Evolutionary conservation across 2,113 vertebrate genomes (phyloP), one percentile per base, ranked within the genome.

Genomic region (Brevimyrus niger): DNA sequence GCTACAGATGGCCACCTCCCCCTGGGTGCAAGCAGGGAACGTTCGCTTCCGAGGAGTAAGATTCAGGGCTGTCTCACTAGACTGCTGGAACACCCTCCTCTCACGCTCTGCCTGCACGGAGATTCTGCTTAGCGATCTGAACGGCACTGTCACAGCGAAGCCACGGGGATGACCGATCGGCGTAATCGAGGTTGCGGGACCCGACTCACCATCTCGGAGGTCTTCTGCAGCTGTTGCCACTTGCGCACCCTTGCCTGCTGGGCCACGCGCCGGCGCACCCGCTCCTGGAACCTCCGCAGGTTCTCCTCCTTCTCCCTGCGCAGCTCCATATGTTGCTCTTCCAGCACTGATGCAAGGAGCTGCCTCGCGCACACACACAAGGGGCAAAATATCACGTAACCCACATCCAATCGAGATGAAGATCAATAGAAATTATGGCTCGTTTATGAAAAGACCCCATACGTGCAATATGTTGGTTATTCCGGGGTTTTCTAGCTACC

Each of bases 231-330:
- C 91, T 97, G 95, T 6, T 93, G 95, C 55, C 93, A 92, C n/a
- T 93, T 95, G 17, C 91, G 92, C 90, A 94, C 85, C 55, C 92
- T 92, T 46, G 95, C 89, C 65, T 95, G 96, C 51, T 96, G 95
- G 42, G 96, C 97, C 92, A 99, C 96, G 23, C 98, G 95, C 61
- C 88, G 93, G 92, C 95, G 97, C 83, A 99, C 98, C 92, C 96
- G 94, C 1, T 93, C 95, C 91, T 98, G 98, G 94, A 98, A 99
- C 0, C 88, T 94, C 5, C 92, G 94, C 87, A 99, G 94, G 46
- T 90, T 94, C 88, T 96, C 96, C 35, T 96, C 95, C 76, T 96
- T 97, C 92, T 91, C 89, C 87, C 51, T 92, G 38, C 94, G 92
- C 31, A 92, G 94, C 48, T 96, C 94, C 90, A 93, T 94, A 90